Conservation (phyloP, 2,888 invertebrate genomes). For the Lordiphosa fenestrarum region DNA sequence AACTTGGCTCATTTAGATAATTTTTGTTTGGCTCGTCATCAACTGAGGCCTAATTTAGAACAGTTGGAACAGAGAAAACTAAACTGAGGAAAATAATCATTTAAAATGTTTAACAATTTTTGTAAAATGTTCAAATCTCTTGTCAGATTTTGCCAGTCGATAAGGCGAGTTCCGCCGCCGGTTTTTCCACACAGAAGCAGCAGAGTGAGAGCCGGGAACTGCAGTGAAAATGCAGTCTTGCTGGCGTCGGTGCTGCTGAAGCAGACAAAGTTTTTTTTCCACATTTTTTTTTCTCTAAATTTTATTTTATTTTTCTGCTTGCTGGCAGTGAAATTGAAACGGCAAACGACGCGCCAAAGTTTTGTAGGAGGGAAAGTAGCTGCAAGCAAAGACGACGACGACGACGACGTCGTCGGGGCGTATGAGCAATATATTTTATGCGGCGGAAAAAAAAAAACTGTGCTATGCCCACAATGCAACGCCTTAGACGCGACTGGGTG, state of each 20-base stretch:
- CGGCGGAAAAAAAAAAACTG: conserved; percentile 41
- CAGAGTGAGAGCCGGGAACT: conserved; percentile 30
- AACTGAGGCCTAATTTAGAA: no score
- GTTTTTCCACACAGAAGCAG: conserved; percentile 48
- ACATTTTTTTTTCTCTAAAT: conserved; percentile 62
- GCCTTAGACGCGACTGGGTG: conserved; percentile 51
- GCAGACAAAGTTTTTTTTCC: conserved; percentile 72
- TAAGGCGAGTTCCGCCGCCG: conserved; percentile 7
- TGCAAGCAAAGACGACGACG: conserved; percentile 23
- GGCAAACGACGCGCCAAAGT: conserved; percentile 16
- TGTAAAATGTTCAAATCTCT: no score
- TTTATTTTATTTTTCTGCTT: conserved; percentile 38
- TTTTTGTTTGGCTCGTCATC: no score
- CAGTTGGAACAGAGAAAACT: no score
- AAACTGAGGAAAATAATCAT: no score
- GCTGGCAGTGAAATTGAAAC: conserved; percentile 47
- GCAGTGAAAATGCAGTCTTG: conserved; percentile 72
- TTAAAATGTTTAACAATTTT: no score
- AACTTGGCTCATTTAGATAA: neutral
- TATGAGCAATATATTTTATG: conserved; percentile 63
- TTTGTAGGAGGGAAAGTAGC: conserved; percentile 36
- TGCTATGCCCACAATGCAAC: conserved; percentile 69
- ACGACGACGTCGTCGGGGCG: conserved; percentile 41
- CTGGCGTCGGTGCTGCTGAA: conserved; percentile 59
- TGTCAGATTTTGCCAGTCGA: neutral